A percentile compares a stretch with the other conserved stretches of the same genome.
Evolutionary conservation across 2,797 vertebrate species (phyloP).

Genomic region (Helostoma temminkii): DNA sequence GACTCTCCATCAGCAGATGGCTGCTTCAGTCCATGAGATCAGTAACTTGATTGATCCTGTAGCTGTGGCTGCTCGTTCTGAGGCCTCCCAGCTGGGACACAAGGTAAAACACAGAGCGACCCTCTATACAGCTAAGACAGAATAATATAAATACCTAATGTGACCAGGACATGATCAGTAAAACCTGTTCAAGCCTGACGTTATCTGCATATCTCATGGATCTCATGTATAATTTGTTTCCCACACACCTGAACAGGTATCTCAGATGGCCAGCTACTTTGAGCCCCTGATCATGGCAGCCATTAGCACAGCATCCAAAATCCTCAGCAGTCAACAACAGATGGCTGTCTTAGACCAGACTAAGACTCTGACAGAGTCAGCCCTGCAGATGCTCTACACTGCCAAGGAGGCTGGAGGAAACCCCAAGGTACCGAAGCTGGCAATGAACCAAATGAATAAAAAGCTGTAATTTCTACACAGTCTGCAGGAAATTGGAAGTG

Average conservation of each 20-base stretch:
- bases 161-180: background rate
- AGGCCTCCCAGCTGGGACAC: conserved; percentile 96
- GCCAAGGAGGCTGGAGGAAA: conserved; percentile 98
- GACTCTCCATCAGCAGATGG: conserved; percentile 97
- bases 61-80: conserved; percentile 90
- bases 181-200: background rate
- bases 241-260: conserved; percentile 85
- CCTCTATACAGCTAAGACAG: too few relatives aligned
- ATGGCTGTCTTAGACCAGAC: conserved; percentile 98
- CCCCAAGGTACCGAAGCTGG: conserved; percentile 87
- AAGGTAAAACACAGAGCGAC: conserved; percentile 84
- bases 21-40: conserved; percentile 96
- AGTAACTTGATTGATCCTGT: conserved; percentile 95
- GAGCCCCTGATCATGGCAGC: conserved; percentile 94
- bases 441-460: background rate
- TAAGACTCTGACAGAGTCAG: conserved; percentile 95
- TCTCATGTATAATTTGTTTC: background rate
- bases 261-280: conserved; percentile 98
- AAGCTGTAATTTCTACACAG: too few relatives aligned
- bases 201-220: background rate
- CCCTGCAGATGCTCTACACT: conserved; percentile 96
- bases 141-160: background rate
- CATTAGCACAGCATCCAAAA: conserved; percentile 94
- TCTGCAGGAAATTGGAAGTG: too few relatives aligned
- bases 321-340: conserved; percentile 97